Evolutionary conservation across 2,888 invertebrate genomes (phyloP), one percentile per base, ranked within the genome.

Genomic region (Dione juno): DNA sequence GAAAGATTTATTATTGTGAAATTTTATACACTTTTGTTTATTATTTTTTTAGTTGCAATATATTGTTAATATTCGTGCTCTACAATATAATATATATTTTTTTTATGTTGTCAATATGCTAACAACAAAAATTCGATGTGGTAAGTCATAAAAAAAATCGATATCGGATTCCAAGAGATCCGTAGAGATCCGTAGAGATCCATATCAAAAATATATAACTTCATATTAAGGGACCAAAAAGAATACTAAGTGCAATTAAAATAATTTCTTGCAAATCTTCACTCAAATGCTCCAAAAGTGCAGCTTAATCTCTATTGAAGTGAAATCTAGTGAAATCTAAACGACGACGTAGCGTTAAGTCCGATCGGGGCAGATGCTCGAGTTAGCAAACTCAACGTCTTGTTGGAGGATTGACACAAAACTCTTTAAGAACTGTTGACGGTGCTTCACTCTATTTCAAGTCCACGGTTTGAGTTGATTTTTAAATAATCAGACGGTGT

Each of bases 321-420:
- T 41, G 28, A 13, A 48, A 45, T 63, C 63, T 63, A 35, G 28
- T 37, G 43, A 63, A 63, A 48, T 37, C 35, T 48, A 63, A 63
- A 48, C 37, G 48, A 11, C 16, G 58, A 48, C 54, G 35, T n/a
- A 52, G n/a, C 50, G 19, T 8, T 67, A 50, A 52, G 50, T 50
- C 37, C 21, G 40, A 35, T 63, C 45, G 54, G 35, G 41, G 43
- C 58, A 21, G 50, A 67, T 40, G 41, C 52, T 52, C 40, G 19
- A 59, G 50, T 61, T 52, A 67, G 59, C 52, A 41, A 28, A 59
- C 52, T 59, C 59, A 28, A n/a, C 59, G 57, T 41, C 28, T 16
- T 52, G 50, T 50, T 14, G 10, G 45, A 67, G 59, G 52, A 61
- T 52, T 52, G 37, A 59, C 59, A n/a, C 21, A 19, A 59, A 67